Conservation (phyloP, 2,888 invertebrate genomes). For the Caradrina kadenii region DNA sequence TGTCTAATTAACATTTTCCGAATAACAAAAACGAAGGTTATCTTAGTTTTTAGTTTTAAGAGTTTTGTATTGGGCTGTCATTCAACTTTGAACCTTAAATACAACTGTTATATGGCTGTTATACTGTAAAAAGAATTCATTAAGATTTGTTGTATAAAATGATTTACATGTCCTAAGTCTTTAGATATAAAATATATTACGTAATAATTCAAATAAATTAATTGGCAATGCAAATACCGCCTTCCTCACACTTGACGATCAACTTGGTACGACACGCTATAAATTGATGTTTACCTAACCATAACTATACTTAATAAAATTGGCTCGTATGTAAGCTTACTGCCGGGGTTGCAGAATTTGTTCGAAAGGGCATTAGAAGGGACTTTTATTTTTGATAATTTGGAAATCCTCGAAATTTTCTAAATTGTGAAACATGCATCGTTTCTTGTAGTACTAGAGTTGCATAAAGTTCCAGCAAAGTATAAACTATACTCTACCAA, state of each 20-base stretch:
- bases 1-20: no score
- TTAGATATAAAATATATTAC: slow-evolving; percentile 9
- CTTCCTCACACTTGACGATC: slow-evolving; percentile 29
- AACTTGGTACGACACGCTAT: slow-evolving; percentile 22
- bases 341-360: no score
- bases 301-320: no score
- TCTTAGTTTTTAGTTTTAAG: background rate
- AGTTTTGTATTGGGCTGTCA: no score
- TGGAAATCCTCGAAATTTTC: no score
- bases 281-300: slow-evolving; percentile 30
- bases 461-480: background rate
- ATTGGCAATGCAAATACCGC: slow-evolving; percentile 13
- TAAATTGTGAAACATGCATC: no score
- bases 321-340: slow-evolving; percentile 1
- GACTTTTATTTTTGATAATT: no score
- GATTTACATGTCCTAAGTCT: slow-evolving; percentile 22
- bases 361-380: no score
- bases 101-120: background rate
- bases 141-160: slow-evolving; percentile 26
- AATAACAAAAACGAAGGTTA: background rate
- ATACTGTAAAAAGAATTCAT: background rate
- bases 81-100: background rate
- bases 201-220: slow-evolving; percentile 36
- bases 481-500: background rate
- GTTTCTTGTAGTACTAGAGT: background rate